phyloP scores from a whole-genome alignment of 2,888 invertebrate species.

The Amphipyra berbera region DNA sequence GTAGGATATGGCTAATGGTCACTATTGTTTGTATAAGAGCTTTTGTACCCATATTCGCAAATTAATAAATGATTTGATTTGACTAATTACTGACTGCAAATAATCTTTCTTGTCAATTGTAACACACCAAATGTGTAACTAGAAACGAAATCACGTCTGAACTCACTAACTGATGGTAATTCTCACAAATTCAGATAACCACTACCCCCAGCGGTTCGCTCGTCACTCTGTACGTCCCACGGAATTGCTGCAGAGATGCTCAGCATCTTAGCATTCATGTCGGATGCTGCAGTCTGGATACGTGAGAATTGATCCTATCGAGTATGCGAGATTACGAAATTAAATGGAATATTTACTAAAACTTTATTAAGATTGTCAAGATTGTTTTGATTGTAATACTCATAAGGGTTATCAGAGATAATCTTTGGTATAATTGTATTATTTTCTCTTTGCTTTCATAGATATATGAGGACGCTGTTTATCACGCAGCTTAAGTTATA shows the following conservation, averaged over 20 bases:
- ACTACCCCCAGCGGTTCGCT: not conserved
- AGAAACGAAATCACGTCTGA: conserved; percentile 9
- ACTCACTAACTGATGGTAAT: conserved; percentile 7
- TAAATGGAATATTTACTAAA: conserved; percentile 4
- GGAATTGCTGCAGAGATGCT: conserved; percentile 28
- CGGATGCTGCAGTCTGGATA: conserved; percentile 14
- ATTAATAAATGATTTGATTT: no score
- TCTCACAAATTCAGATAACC: conserved; percentile 13
- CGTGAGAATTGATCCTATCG: conserved; percentile 15
- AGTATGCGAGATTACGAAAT: not conserved
- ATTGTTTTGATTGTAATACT: not conserved
- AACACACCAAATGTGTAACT: not conserved
- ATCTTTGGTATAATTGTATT: no score
- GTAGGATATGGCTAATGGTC: no score
- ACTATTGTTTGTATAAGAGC: no score
- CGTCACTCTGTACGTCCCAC: conserved; percentile 8
- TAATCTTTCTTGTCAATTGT: no score
- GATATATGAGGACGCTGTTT: no score
- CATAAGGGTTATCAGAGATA: no score
- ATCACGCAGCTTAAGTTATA: no score
- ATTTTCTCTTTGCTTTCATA: no score
- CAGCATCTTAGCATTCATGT: conserved; percentile 30
- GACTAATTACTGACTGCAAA: no score
- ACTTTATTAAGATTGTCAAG: not conserved
- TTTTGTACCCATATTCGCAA: no score